Evolutionary conservation across 2,888 invertebrate genomes (phyloP).

Genomic region (Celastrina argiolus): DNA sequence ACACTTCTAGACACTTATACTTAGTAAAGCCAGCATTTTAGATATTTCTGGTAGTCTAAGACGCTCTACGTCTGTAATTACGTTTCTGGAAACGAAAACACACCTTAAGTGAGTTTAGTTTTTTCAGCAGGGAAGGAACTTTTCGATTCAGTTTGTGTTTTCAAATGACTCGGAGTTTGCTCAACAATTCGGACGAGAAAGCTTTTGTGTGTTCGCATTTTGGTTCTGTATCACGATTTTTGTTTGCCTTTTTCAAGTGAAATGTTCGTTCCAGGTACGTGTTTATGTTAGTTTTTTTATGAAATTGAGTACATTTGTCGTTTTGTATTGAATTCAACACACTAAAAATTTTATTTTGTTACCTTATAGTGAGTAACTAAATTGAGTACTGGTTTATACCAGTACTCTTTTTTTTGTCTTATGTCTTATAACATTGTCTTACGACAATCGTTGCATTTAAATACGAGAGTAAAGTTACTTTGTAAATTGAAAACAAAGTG

Average conservation of each 20-base stretch:
- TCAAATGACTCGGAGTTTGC: constrained; percentile 15
- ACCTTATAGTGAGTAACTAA: no score
- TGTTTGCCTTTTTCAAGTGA: constrained; percentile 3
- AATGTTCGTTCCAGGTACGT: background rate
- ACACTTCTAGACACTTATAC: no score
- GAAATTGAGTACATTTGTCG: background rate
- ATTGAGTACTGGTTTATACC: no score
- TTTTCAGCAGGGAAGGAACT: background rate
- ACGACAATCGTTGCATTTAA: background rate
- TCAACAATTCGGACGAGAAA: constrained; percentile 9
- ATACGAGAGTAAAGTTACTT: background rate
- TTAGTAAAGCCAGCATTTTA: background rate
- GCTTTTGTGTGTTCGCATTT: constrained; percentile 17
- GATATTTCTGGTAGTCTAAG: background rate
- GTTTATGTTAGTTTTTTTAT: background rate
- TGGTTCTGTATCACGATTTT: constrained; percentile 1
- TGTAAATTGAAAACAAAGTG: background rate
- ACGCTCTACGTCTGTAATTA: background rate
- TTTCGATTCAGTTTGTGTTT: constrained; percentile 14
- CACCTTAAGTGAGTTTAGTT: constrained; percentile 7
- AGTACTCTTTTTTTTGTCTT: no score
- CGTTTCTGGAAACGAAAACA: background rate
- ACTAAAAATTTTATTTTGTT: no score
- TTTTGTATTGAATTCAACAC: no score
- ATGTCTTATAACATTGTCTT: no score